Conservation (phyloP, 2,888 invertebrate species). For the Hypena proboscidalis region DNA sequence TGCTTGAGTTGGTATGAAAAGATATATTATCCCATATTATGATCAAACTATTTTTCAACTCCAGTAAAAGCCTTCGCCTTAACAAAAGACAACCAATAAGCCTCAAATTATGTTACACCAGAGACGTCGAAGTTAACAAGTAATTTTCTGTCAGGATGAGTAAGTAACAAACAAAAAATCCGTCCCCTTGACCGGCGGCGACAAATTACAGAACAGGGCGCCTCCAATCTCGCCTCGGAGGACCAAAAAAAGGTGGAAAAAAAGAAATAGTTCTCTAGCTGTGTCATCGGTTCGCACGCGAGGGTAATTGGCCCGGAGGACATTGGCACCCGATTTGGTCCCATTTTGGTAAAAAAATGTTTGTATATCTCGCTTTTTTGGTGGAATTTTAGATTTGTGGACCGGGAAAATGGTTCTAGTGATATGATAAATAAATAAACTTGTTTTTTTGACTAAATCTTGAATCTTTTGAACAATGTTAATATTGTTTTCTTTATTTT, state of each 20-base stretch:
- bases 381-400: constrained; percentile 16
- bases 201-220: constrained; percentile 75
- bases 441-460: too few relatives aligned
- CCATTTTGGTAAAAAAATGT: constrained; percentile 43
- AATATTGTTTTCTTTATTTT: too few relatives aligned
- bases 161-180: constrained; percentile 49
- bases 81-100: constrained; percentile 21
- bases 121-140: constrained; percentile 45
- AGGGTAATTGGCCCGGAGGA: constrained; percentile 54
- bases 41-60: background rate
- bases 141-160: constrained; percentile 56
- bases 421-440: too few relatives aligned
- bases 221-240: constrained; percentile 63
- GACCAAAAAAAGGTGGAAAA: constrained; percentile 46
- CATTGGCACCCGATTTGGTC: constrained; percentile 54
- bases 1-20: too few relatives aligned
- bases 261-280: constrained; percentile 62
- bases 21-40: too few relatives aligned
- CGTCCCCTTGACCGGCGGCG: constrained; percentile 55
- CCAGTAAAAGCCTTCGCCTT: background rate
- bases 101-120: constrained; percentile 41
- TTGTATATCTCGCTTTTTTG: constrained; percentile 17
- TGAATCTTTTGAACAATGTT: too few relatives aligned
- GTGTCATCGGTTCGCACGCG: constrained; percentile 72
- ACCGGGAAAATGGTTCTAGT: constrained; percentile 1